Evolutionary conservation across 2,888 invertebrate genomes (phyloP), one percentile per base, ranked within the genome.

Genomic region (Pristionchus entomophagus): DNA sequence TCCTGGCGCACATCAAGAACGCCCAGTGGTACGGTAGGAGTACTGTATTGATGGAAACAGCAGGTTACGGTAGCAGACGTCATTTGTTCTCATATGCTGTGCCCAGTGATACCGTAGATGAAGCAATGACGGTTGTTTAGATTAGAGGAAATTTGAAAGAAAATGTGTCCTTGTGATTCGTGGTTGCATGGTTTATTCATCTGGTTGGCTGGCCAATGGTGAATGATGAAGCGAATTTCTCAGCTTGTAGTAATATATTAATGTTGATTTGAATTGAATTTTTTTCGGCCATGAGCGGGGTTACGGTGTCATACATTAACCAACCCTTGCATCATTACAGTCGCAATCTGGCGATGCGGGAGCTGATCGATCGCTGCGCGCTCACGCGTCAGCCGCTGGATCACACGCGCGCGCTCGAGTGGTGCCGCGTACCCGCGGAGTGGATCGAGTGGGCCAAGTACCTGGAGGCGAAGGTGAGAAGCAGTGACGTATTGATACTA

Each of bases 361-460:
- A 85, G 85, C 22, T 85, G 77, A n/a, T 85, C n/a, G 85, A 85
- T 53, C 73, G 84, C 8, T 84, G 84, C 53, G 45, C 84, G 26
- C 84, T 84, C 32, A 49, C 26, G 53, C 29, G 73, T 17, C 51
- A 35, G 49, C 51, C 73, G n/a, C 32, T 84, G 14, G 84, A 84
- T 38, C 32, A 73, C 73, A 10, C 22, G 22, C 69, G 41, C 49
- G 73, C 38, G 14, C n/a, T 49, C 59, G 84, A 84, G 53, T 29
- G 73, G 69, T 51, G 49, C 35, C 38, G 73, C 26, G n/a, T 90
- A 45, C 88, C 90, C 32, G 35, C 69, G 29, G 80, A 87, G 78
- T 89, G 89, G 90, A 88, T 90, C 32, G 89, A 89, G 29, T 86
- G 87, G 22, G 88, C 90, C n/a, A 88, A 89, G 65, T 89, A 73